Evolutionary conservation across 2,888 invertebrate species (phyloP).

Genomic region (Pseudoips prasinana): DNA sequence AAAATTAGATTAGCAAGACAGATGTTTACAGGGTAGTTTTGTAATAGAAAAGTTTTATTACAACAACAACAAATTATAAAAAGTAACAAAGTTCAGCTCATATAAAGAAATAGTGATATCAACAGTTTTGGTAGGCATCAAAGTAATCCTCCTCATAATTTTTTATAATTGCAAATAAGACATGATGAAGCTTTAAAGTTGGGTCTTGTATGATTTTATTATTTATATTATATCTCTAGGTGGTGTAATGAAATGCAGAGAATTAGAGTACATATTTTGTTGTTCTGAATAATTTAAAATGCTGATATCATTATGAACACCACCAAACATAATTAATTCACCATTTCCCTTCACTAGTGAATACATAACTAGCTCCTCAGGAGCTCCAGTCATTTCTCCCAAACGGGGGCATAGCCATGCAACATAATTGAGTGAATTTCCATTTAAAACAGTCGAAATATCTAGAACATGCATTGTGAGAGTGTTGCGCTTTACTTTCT

Average conservation of each 20-base stretch:
- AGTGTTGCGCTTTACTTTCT: conserved; percentile 84
- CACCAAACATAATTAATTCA: conserved; percentile 98
- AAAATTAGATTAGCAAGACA: conserved; percentile 6
- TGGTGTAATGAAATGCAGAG: conserved; percentile 88
- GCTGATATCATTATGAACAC: conserved; percentile 90
- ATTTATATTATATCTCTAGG: conserved; percentile 86
- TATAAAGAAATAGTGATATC: too few relatives aligned
- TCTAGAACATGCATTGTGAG: conserved; percentile 94
- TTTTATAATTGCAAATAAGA: too few relatives aligned
- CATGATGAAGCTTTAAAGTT: too few relatives aligned
- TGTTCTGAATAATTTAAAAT: conserved; percentile 83
- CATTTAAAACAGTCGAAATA: conserved; percentile 86
- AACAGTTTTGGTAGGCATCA: conserved; percentile 5
- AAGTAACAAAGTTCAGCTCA: conserved; percentile 11
- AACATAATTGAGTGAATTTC: conserved; percentile 83
- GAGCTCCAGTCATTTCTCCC: conserved; percentile 85
- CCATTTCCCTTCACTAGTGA: conserved; percentile 94
- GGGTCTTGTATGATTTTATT: too few relatives aligned
- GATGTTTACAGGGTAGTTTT: too few relatives aligned
- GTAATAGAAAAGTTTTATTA: too few relatives aligned
- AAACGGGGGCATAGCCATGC: conserved; percentile 87
- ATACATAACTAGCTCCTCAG: conserved; percentile 95
- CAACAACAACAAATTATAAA: conserved; percentile 14
- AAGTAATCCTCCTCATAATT: too few relatives aligned
- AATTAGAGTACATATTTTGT: conserved; percentile 87